phyloP scores from a whole-genome alignment of 2,888 invertebrate species.

The Lasioglossum oenotherae region DNA sequence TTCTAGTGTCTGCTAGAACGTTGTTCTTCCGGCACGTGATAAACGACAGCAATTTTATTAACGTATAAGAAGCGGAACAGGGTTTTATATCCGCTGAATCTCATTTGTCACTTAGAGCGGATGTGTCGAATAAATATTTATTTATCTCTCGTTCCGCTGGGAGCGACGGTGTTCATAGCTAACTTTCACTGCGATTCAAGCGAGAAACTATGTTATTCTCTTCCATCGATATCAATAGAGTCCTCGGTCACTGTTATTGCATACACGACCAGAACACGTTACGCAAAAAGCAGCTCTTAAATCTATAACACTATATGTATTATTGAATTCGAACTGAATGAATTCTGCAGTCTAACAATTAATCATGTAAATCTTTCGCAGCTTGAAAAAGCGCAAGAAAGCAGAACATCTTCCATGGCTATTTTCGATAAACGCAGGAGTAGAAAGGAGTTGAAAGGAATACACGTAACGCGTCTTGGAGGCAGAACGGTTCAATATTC shows the following conservation, averaged over 20 bases:
- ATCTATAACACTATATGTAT: too few relatives aligned
- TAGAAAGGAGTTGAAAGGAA: not conserved
- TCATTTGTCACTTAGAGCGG: constrained; percentile 4
- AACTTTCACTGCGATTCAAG: constrained; percentile 58
- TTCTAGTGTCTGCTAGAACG: constrained; percentile 23
- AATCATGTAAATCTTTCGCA: not conserved
- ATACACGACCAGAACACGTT: not conserved
- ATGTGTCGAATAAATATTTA: constrained; percentile 7
- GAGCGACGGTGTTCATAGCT: constrained; percentile 10
- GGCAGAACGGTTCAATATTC: not conserved
- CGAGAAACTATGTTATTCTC: constrained; percentile 43
- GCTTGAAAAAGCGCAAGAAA: not conserved
- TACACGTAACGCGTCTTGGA: not conserved
- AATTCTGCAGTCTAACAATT: not conserved
- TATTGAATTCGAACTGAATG: too few relatives aligned
- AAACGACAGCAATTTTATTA: not conserved
- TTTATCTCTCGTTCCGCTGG: constrained; percentile 31
- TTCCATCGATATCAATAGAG: constrained; percentile 21
- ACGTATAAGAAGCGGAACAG: constrained; percentile 6
- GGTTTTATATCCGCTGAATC: constrained; percentile 9
- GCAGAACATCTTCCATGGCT: not conserved
- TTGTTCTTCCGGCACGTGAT: constrained; percentile 28
- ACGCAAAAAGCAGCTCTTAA: too few relatives aligned
- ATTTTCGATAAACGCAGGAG: not conserved
- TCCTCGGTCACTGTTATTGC: not conserved